Conservation (phyloP, 2,797 vertebrate genomes). For the Acipenser transmontanus region DNA sequence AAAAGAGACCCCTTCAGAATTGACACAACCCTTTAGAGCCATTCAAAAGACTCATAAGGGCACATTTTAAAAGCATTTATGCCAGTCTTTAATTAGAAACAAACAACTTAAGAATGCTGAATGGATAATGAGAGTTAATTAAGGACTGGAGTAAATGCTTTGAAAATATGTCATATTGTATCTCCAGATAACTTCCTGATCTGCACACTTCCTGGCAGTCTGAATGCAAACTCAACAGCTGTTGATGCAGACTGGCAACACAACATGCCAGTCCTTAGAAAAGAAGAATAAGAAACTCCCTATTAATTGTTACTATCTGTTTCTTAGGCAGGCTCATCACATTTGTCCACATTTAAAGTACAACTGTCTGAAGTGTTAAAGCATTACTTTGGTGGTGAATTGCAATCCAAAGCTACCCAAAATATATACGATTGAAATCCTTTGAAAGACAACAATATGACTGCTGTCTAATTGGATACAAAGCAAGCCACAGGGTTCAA, state of each 20-base stretch:
- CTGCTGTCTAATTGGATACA: conserved; percentile 20
- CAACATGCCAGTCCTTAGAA: neutral
- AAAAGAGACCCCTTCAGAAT: no score
- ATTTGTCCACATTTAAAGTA: conserved; percentile 12
- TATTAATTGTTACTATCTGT: conserved; percentile 6
- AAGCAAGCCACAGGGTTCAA: conserved; percentile 23
- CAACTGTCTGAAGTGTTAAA: conserved; percentile 14
- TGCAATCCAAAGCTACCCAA: neutral
- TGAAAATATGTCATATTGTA: no score
- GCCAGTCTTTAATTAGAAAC: no score
- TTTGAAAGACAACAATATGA: conserved; percentile 11
- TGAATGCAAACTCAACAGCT: neutral
- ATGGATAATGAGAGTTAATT: no score
- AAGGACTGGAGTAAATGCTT: no score
- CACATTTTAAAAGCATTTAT: no score
- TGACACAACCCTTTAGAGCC: no score
- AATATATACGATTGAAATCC: conserved; percentile 2
- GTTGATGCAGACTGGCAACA: conserved; percentile 9
- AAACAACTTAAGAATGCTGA: no score
- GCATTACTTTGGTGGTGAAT: conserved; percentile 3
- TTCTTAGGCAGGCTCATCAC: conserved; percentile 11
- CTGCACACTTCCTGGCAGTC: neutral
- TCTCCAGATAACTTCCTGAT: neutral
- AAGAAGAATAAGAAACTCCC: conserved; percentile 3
- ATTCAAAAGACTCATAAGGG: no score